Conservation (phyloP, 1,140 invertebrate species). For the Riptortus pedestris region DNA sequence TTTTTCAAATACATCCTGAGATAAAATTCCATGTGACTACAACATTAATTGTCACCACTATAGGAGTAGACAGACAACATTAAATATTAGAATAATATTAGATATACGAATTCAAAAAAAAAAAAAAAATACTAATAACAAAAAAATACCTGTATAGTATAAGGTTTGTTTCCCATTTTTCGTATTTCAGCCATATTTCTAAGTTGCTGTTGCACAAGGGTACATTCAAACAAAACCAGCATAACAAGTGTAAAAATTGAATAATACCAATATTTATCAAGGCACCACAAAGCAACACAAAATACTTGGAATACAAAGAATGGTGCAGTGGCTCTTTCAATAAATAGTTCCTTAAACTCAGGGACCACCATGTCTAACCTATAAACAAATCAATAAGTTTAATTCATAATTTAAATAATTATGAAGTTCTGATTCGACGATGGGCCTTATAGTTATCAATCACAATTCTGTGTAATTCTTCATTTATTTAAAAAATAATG, state of each 20-base stretch:
- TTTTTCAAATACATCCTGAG: too few relatives aligned
- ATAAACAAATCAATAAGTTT: slow-evolving; percentile 35
- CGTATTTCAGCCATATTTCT: slow-evolving; percentile 98
- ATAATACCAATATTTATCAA: slow-evolving; percentile 98
- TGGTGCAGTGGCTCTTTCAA: slow-evolving; percentile 93
- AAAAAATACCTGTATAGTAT: slow-evolving; percentile 58
- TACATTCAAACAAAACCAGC: slow-evolving; percentile 96
- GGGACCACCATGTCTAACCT: slow-evolving; percentile 86
- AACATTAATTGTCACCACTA: too few relatives aligned
- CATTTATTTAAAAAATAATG: too few relatives aligned
- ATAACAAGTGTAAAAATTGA: slow-evolving; percentile 95
- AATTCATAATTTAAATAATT: neutral
- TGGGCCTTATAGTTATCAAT: too few relatives aligned
- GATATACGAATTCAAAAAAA: neutral
- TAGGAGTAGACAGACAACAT: neutral
- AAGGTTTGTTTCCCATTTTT: slow-evolving; percentile 99
- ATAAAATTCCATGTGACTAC: too few relatives aligned
- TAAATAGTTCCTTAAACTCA: slow-evolving; percentile 92
- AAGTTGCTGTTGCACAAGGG: slow-evolving; percentile 94
- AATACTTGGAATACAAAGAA: slow-evolving; percentile 96
- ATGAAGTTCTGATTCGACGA: too few relatives aligned
- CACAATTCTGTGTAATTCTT: too few relatives aligned
- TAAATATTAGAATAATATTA: neutral
- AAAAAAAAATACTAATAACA: neutral
- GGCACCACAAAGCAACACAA: slow-evolving; percentile 95